These are phyloP conservation scores for Ciconia maguari DNA, from an alignment of 2,113 vertebrate species.

Conservation along the genomic window DNA sequence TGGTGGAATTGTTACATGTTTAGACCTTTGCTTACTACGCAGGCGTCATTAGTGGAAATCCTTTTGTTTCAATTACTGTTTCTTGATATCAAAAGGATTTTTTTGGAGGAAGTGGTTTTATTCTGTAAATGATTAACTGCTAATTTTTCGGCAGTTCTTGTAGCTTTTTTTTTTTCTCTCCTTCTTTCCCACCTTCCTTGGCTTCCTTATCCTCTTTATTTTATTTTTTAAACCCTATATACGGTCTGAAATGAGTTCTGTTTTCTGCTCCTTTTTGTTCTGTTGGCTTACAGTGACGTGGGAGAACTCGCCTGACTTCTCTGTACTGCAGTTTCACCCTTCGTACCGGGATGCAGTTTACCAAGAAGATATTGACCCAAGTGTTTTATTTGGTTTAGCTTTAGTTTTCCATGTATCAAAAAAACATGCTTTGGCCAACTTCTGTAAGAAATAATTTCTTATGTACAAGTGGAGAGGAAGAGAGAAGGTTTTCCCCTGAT, in stretches of 20 bases:
- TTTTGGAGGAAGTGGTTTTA: not conserved
- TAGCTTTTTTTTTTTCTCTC: not conserved
- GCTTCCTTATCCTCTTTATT: not conserved
- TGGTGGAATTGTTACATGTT: accelerated
- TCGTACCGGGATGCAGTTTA: not conserved
- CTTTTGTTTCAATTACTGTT: not conserved
- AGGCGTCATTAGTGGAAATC: not conserved
- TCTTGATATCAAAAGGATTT: not conserved
- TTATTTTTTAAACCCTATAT: not conserved
- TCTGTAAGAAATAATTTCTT: not conserved
- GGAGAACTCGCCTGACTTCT: not conserved
- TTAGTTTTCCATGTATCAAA: not conserved
- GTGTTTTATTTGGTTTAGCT: not conserved
- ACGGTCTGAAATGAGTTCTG: not conserved
- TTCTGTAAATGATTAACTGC: not conserved
- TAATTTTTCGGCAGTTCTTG: not conserved
- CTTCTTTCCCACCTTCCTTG: not conserved
- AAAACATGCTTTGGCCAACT: not conserved
- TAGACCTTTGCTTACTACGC: not conserved
- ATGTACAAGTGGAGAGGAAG: not conserved
- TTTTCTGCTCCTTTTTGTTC: not conserved
- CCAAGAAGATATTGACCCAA: not conserved
- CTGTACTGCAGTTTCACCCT: not conserved
- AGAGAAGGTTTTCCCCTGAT: not conserved
- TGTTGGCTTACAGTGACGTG: not conserved